Conservation (phyloP, 2,113 vertebrate genomes). For the Parus major region DNA sequence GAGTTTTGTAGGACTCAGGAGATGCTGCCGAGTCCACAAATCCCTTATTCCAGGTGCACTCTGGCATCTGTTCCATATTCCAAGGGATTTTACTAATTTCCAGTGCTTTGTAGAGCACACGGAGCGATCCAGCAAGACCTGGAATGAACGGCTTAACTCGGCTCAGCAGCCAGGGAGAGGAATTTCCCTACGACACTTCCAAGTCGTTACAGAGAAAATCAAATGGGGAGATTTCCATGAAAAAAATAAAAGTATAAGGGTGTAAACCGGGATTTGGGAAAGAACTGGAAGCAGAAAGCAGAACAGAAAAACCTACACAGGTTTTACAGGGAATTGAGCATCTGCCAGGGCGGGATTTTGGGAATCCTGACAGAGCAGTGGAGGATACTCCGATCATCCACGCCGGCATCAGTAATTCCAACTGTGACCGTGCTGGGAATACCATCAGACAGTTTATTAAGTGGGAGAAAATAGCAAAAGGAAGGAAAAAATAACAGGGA, state of each 20-base stretch:
- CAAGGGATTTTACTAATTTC: not conserved
- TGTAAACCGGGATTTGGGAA: not conserved
- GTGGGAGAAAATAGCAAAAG: not conserved
- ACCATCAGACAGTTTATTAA: not conserved
- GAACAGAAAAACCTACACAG: not conserved
- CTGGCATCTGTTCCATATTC: not conserved
- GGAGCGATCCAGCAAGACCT: not conserved
- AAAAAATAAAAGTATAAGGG: not conserved
- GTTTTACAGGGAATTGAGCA: not conserved
- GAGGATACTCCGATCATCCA: not conserved
- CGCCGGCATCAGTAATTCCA: not conserved
- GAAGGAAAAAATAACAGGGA: not conserved
- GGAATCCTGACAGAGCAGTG: not conserved
- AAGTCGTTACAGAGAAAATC: not conserved
- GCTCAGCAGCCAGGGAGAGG: not conserved
- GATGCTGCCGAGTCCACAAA: not conserved
- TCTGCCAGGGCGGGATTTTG: not conserved
- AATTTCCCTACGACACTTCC: accelerated
- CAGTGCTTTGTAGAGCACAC: not conserved
- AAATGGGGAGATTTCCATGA: not conserved
- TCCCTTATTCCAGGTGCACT: not conserved
- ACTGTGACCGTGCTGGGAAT: not conserved
- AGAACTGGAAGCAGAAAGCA: not conserved
- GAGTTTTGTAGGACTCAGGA: not conserved
- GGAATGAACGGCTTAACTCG: not conserved